Conservation (phyloP, 2,888 invertebrate genomes). For the Nomada ferruginata region DNA sequence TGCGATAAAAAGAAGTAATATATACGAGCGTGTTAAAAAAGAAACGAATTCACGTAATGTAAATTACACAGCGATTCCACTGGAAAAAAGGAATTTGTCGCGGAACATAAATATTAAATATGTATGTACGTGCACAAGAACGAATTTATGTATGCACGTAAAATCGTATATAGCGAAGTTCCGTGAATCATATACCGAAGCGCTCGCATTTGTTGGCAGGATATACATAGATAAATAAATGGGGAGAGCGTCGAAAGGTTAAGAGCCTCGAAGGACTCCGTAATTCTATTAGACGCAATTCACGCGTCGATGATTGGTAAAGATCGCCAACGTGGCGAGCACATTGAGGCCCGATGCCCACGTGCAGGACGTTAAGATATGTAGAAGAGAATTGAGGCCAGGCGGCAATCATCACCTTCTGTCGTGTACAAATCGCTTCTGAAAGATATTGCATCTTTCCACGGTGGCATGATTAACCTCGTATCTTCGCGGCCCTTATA, state of each 20-base stretch:
- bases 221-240: conserved; percentile 15
- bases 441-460: conserved; percentile 43
- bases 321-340: conserved; percentile 64
- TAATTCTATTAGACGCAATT: not conserved
- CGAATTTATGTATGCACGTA: not conserved
- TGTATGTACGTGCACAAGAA: not conserved
- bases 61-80: not conserved
- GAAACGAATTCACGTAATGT: not conserved
- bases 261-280: not conserved
- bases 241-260: conserved; percentile 13
- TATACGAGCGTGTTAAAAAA: not conserved
- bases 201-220: not conserved
- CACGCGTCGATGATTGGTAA: conserved; percentile 19
- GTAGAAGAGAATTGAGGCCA: conserved; percentile 47
- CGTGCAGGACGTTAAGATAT: conserved; percentile 56
- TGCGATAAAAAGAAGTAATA: not conserved
- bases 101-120: not conserved
- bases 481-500: conserved; percentile 18
- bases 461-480: conserved; percentile 33
- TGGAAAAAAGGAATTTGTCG: conserved; percentile 1
- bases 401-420: conserved; percentile 61
- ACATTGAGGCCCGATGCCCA: conserved; percentile 47
- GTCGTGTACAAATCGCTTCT: conserved; percentile 24
- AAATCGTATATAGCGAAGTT: not conserved
- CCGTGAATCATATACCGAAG: conserved; percentile 23